Percentiles rank a stretch among this genome's conserved stretches.
phyloP scores from a whole-genome alignment of 2,888 invertebrate genomes.

The Cephus sareptanus region DNA sequence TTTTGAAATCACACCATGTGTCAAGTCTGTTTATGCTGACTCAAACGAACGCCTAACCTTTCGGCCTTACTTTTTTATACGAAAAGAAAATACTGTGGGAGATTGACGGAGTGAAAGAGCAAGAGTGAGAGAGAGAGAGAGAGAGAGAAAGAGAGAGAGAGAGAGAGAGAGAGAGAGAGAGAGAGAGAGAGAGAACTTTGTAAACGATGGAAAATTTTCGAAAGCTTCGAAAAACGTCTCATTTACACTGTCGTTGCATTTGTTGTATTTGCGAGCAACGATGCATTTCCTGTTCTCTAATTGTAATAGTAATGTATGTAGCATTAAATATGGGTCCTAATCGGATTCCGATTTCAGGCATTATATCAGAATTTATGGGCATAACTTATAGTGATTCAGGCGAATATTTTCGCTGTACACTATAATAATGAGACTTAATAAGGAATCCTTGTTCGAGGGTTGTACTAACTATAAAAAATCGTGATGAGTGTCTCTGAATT shows the following conservation, averaged over 20 bases:
- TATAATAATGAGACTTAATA: background rate
- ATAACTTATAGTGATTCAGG: background rate
- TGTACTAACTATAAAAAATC: background rate
- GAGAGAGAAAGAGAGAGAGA: background rate
- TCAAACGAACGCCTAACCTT: conserved; percentile 49
- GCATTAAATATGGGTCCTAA: background rate
- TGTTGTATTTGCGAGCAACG: conserved; percentile 1
- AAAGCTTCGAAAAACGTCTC: background rate
- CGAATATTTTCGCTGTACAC: background rate
- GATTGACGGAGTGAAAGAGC: background rate
- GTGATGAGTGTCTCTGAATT: no score
- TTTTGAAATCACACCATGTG: conserved; percentile 40
- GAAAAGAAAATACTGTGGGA: background rate
- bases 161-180: background rate
- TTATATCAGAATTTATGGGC: background rate
- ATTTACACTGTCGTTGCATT: background rate
- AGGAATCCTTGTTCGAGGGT: background rate
- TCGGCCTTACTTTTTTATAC: conserved; percentile 57
- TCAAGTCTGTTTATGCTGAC: conserved; percentile 9
- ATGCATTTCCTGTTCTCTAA: conserved; percentile 6
- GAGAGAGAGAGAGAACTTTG: background rate
- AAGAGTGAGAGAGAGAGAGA: background rate
- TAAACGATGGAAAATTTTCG: background rate
- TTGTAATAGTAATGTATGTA: conserved; percentile 1
- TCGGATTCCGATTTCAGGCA: background rate